Evolutionary conservation across 2,113 vertebrate species (phyloP).

Genomic region (Puma concolor): DNA sequence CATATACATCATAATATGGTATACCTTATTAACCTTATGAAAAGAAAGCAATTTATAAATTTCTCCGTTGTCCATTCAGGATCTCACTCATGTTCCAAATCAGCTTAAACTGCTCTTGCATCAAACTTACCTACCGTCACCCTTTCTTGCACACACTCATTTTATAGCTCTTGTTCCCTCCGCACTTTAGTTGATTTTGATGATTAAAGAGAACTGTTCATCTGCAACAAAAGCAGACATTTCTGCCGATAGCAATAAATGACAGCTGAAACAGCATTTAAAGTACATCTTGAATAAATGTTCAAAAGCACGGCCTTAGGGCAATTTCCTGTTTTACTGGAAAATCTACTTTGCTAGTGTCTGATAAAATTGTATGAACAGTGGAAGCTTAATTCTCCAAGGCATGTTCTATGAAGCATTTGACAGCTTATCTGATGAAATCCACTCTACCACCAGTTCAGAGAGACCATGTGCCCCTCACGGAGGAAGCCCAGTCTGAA

Average conservation of each 20-base stretch:
- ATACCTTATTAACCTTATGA: neutral
- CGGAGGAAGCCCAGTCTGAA: slow-evolving; percentile 55
- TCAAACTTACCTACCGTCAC: slow-evolving; percentile 33
- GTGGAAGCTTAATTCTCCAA: slow-evolving; percentile 82
- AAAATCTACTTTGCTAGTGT: slow-evolving; percentile 79
- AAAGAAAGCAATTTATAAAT: neutral
- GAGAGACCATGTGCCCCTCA: slow-evolving; percentile 49
- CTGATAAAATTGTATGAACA: slow-evolving; percentile 84
- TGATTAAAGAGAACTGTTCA: slow-evolving; percentile 79
- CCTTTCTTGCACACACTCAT: slow-evolving; percentile 58
- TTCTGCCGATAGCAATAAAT: slow-evolving; percentile 81
- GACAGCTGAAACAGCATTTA: slow-evolving; percentile 84
- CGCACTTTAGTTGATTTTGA: slow-evolving; percentile 76
- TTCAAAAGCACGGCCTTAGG: slow-evolving; percentile 84
- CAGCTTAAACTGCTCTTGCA: neutral
- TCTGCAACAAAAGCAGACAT: slow-evolving; percentile 82
- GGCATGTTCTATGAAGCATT: slow-evolving; percentile 82
- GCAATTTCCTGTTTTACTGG: slow-evolving; percentile 83
- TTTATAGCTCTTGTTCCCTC: slow-evolving; percentile 69
- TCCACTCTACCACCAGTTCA: neutral
- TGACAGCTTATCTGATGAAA: slow-evolving; percentile 79
- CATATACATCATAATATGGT: neutral
- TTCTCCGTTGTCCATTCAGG: slow-evolving; percentile 21
- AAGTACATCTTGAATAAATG: slow-evolving; percentile 85
- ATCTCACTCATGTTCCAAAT: neutral